A percentile compares a stretch with the other conserved stretches of the same genome.
Conservation (phyloP, 2,797 vertebrate species). For the Sebastes iracundus region DNA sequence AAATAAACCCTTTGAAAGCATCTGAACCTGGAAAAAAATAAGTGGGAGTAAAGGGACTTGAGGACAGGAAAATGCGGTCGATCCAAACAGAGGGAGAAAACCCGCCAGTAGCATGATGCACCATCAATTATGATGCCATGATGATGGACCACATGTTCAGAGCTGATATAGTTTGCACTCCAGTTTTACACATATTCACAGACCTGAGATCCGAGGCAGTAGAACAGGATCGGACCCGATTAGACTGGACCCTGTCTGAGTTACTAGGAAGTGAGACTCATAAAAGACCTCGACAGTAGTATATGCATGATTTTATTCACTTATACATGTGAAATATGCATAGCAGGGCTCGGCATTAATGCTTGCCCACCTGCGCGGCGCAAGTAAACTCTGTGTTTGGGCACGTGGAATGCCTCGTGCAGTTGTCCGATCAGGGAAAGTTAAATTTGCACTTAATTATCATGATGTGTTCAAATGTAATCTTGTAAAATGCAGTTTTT, state of each 20-base stretch:
- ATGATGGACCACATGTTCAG: not conserved
- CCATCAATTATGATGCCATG: not conserved
- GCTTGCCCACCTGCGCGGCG: rapidly evolving
- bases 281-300: not conserved
- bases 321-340: not conserved
- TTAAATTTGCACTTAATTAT: rapidly evolving
- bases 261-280: not conserved
- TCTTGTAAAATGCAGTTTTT: too few species aligned
- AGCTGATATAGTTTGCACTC: not conserved
- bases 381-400: too few species aligned
- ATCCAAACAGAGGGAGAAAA: not conserved
- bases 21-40: too few species aligned
- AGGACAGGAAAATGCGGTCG: not conserved
- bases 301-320: not conserved
- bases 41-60: too few species aligned
- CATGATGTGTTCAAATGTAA: too few species aligned
- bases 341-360: too few species aligned
- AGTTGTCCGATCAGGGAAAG: too few species aligned
- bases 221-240: not conserved
- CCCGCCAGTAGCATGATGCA: not conserved
- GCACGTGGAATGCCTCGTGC: too few species aligned
- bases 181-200: not conserved
- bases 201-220: not conserved
- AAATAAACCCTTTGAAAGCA: too few species aligned
- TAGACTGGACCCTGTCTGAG: not conserved